These are phyloP conservation scores for Tipula confusa DNA, from an alignment of 2,888 invertebrate species.

Conservation along the genomic window DNA sequence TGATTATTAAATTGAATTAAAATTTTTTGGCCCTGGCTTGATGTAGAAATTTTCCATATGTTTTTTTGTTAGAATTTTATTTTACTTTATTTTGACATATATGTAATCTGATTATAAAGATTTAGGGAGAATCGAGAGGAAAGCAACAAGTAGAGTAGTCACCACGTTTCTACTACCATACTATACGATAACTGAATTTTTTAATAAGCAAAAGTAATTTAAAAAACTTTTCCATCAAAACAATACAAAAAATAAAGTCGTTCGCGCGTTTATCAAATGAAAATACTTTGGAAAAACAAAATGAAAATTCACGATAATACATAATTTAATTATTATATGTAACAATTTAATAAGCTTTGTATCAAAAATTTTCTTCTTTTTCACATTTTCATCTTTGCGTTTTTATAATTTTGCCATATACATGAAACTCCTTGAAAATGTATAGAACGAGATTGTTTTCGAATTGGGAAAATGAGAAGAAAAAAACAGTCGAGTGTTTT, in stretches of 20 bases:
- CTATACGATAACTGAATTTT: background rate
- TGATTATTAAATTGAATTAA: conserved; percentile 3
- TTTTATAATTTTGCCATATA: background rate
- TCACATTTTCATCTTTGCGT: background rate
- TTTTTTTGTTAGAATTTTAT: background rate
- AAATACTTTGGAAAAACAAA: background rate
- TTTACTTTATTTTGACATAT: background rate
- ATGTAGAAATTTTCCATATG: background rate
- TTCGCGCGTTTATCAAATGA: background rate
- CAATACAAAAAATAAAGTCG: background rate
- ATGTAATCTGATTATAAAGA: background rate
- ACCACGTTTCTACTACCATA: too few species aligned
- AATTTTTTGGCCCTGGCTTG: background rate
- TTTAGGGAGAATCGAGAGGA: background rate
- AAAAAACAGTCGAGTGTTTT: background rate
- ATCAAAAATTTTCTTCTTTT: background rate
- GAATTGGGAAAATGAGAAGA: background rate
- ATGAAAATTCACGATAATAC: background rate
- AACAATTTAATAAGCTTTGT: background rate
- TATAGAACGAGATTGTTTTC: background rate
- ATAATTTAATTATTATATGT: background rate
- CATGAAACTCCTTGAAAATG: background rate
- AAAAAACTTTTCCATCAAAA: background rate
- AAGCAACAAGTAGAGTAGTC: background rate
- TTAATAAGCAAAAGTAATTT: background rate